A percentile compares a stretch with the other conserved stretches of the same genome.
Evolutionary conservation across 2,113 vertebrate genomes (phyloP).

Genomic region (Scalopus aquaticus): DNA sequence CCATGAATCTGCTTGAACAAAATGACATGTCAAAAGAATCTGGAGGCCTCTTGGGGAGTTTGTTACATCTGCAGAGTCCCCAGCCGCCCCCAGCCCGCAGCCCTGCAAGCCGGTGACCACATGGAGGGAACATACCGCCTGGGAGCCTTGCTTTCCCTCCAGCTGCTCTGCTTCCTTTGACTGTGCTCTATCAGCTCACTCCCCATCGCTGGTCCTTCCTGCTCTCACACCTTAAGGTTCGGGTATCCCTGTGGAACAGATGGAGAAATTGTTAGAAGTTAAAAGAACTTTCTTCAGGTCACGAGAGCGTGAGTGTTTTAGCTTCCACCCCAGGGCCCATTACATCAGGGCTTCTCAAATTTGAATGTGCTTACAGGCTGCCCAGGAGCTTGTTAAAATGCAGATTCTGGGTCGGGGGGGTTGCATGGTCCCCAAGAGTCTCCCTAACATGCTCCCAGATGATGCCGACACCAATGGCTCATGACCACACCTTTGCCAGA

Average conservation of each 20-base stretch:
- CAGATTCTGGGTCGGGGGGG: not conserved
- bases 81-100: no score
- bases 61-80: not conserved
- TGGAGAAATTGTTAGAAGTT: not conserved
- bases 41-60: not conserved
- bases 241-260: accelerated
- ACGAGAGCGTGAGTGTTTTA: accelerated
- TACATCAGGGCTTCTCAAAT: not conserved
- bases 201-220: not conserved
- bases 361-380: accelerated
- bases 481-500: not conserved
- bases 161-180: accelerated
- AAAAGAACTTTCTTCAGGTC: not conserved
- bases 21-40: not conserved
- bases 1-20: not conserved
- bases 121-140: accelerated
- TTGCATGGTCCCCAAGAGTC: not conserved
- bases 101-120: not conserved
- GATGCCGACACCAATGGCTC: accelerated
- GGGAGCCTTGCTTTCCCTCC: not conserved
- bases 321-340: not conserved
- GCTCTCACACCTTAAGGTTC: not conserved
- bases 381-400: not conserved
- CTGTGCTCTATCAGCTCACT: accelerated
- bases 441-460: not conserved